A percentile compares a stretch with the other conserved stretches of the same genome.
Conservation (phyloP, 2,113 vertebrate species). For the Xenotilapia flavipinnis region DNA sequence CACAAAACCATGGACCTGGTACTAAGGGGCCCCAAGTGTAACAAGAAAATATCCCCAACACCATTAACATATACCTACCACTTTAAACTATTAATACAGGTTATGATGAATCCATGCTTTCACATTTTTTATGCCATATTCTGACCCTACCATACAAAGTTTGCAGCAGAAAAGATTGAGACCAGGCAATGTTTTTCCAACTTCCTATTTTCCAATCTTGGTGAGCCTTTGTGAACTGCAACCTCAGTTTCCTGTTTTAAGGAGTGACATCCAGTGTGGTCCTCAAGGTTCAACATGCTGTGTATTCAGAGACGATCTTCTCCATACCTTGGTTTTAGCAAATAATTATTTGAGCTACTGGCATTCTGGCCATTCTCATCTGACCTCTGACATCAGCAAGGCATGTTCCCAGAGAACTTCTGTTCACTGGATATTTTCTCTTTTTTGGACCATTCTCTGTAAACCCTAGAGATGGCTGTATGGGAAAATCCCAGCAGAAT, state of each 20-base stretch:
- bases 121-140: neutral
- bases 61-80: neutral
- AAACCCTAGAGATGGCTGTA: neutral
- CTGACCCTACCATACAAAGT: neutral
- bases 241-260: neutral
- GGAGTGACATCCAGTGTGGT: neutral
- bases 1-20: neutral
- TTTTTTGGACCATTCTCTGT: neutral
- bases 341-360: neutral
- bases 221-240: neutral
- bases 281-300: rapidly evolving
- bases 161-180: neutral
- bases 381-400: neutral
- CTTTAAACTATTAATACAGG: neutral
- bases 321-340: neutral
- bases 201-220: neutral
- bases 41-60: neutral
- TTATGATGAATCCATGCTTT: neutral
- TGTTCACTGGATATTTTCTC: neutral
- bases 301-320: rapidly evolving
- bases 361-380: neutral
- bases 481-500: neutral
- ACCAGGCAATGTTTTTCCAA: neutral
- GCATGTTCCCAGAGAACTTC: neutral
- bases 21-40: neutral